phyloP scores from a whole-genome alignment of 2,888 invertebrate species.

The Himalopsyche anomala region DNA sequence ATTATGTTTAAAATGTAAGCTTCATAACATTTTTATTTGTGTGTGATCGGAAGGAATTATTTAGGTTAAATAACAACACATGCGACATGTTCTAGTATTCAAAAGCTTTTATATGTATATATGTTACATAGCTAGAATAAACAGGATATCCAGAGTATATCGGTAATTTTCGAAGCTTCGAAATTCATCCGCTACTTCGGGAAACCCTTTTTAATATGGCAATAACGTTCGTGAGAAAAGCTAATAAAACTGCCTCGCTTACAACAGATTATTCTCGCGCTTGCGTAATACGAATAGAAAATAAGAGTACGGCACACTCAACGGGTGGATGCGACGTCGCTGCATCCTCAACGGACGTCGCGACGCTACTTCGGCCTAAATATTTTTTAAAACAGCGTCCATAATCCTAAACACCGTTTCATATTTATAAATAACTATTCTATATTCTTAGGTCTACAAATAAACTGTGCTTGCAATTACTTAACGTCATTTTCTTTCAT shows the following conservation, averaged over 20 bases:
- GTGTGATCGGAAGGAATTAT: background rate
- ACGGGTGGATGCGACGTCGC: constrained; percentile 24
- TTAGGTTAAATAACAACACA: background rate
- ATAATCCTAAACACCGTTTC: background rate
- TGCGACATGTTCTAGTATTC: background rate
- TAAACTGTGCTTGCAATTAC: background rate
- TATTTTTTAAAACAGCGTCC: background rate
- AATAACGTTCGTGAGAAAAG: constrained; percentile 16
- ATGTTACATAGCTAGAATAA: background rate
- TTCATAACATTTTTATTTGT: background rate
- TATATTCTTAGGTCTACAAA: background rate
- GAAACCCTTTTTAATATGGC: background rate
- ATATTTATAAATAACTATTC: constrained; percentile 5
- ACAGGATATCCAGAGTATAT: background rate
- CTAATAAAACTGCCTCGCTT: constrained; percentile 37
- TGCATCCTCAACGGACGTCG: constrained; percentile 16
- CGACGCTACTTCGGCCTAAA: constrained; percentile 29
- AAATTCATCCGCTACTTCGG: background rate
- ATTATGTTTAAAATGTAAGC: background rate
- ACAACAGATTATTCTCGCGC: constrained; percentile 6
- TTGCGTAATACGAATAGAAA: constrained; percentile 26
- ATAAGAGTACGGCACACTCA: background rate
- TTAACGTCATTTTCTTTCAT: background rate
- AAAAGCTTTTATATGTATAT: background rate
- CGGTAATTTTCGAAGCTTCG: background rate